Evolutionary conservation across 2,797 vertebrate genomes (phyloP).

Genomic region (Podarcis lilfordi): DNA sequence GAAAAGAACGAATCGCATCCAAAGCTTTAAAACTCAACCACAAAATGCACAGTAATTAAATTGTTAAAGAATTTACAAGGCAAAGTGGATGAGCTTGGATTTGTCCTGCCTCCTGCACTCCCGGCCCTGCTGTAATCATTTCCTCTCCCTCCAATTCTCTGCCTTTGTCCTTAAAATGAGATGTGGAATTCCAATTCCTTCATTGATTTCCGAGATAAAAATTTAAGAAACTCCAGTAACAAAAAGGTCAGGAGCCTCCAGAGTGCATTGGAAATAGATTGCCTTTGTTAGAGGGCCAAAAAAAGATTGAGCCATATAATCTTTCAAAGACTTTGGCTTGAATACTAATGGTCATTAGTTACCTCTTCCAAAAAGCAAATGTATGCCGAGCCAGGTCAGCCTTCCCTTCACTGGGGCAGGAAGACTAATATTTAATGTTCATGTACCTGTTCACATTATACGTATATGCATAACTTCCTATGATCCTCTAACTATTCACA

Average conservation of each 20-base stretch:
- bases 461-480: not conserved
- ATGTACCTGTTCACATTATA: not conserved
- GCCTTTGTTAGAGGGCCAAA: conserved; percentile 61
- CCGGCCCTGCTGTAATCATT: conserved; percentile 4
- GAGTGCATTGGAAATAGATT: conserved; percentile 66
- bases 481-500: not conserved
- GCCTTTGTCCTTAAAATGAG: conserved; percentile 20
- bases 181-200: conserved; percentile 53
- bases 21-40: conserved; percentile 53
- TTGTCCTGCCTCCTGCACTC: not conserved
- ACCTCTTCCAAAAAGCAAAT: conserved; percentile 45
- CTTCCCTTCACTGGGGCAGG: not conserved
- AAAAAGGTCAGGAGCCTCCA: conserved; percentile 50
- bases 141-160: conserved; percentile 39
- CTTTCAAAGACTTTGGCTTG: conserved; percentile 57
- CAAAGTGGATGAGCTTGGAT: conserved; percentile 9
- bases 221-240: conserved; percentile 67
- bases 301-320: conserved; percentile 66
- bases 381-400: conserved; percentile 12
- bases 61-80: conserved; percentile 64
- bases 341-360: conserved; percentile 68
- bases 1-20: not conserved
- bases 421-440: not conserved
- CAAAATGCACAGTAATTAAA: conserved; percentile 64
- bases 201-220: conserved; percentile 68